A percentile compares a stretch with the other conserved stretches of the same genome.
Conservation (phyloP, 2,113 vertebrate genomes). For the Hemichromis elongatus region DNA sequence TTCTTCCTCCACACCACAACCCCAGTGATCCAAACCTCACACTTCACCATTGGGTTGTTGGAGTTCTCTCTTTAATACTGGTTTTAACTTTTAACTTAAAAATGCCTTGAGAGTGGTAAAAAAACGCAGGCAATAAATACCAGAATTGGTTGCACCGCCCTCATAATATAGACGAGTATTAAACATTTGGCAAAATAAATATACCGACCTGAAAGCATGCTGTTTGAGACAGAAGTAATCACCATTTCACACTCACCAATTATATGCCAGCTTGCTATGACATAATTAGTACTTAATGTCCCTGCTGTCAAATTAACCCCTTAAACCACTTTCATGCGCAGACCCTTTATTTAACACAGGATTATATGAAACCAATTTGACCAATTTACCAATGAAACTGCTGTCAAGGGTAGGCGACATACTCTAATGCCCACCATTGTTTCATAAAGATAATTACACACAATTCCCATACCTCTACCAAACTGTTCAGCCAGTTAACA, state of each 20-base stretch:
- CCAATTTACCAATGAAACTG: slow-evolving; percentile 11
- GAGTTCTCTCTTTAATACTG: background rate
- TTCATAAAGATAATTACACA: background rate
- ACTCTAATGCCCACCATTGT: background rate
- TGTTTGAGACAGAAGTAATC: background rate
- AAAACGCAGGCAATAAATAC: background rate
- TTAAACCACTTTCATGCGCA: background rate
- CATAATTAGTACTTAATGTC: slow-evolving; percentile 8
- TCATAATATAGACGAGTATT: background rate
- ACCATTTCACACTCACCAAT: background rate
- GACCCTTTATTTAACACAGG: background rate
- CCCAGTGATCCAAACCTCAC: background rate
- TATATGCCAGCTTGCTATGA: background rate
- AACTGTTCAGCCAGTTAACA: background rate
- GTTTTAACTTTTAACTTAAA: background rate
- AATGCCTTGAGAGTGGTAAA: background rate
- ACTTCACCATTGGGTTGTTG: background rate
- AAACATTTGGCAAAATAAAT: background rate
- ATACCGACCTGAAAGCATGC: background rate
- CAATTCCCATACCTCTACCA: background rate
- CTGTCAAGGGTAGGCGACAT: background rate
- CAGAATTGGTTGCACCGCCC: background rate
- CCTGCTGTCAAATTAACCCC: background rate
- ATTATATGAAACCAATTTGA: slow-evolving; percentile 8
- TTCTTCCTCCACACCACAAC: background rate